Evolutionary conservation across 1,140 invertebrate species (phyloP).

Genomic region (Pseudoatta argentina): DNA sequence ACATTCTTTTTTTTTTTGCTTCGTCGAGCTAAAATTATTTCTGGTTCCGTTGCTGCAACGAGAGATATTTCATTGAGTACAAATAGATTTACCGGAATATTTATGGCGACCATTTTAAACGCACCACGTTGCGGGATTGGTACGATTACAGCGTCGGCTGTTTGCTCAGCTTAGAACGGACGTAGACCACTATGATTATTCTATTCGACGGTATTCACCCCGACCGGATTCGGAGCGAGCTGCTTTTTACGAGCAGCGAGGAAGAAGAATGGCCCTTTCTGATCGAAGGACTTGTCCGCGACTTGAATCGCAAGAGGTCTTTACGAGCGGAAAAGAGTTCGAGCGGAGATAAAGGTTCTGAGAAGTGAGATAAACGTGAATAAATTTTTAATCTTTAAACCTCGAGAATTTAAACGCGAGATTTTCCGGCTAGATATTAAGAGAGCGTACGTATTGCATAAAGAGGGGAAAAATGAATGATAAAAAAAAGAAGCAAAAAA

Average conservation of each 20-base stretch:
- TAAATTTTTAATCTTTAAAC: constrained; percentile 33
- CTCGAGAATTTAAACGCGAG: background rate
- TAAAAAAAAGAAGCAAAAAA: too few relatives aligned
- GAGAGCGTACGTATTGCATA: background rate
- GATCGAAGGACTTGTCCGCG: constrained; percentile 59
- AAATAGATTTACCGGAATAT: constrained; percentile 30
- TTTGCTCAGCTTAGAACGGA: constrained; percentile 23
- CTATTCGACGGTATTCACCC: constrained; percentile 58
- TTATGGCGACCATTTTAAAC: constrained; percentile 26
- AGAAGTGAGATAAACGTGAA: constrained; percentile 26
- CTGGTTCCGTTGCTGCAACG: background rate
- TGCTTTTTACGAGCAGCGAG: constrained; percentile 51
- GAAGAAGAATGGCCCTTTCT: constrained; percentile 10
- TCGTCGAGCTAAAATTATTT: background rate
- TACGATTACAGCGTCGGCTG: background rate
- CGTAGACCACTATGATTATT: constrained; percentile 33
- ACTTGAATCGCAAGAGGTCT: constrained; percentile 42
- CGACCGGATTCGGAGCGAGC: constrained; percentile 43
- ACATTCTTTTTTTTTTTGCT: background rate
- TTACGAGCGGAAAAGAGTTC: constrained; percentile 23
- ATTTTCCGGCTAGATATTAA: background rate
- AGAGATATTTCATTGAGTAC: constrained; percentile 20
- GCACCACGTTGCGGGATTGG: too few relatives aligned
- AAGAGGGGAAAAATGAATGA: background rate
- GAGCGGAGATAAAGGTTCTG: constrained; percentile 19